Evolutionary conservation across 2,888 invertebrate genomes (phyloP), one percentile per base, ranked within the genome.

Genomic region (Lepidonotus clava): DNA sequence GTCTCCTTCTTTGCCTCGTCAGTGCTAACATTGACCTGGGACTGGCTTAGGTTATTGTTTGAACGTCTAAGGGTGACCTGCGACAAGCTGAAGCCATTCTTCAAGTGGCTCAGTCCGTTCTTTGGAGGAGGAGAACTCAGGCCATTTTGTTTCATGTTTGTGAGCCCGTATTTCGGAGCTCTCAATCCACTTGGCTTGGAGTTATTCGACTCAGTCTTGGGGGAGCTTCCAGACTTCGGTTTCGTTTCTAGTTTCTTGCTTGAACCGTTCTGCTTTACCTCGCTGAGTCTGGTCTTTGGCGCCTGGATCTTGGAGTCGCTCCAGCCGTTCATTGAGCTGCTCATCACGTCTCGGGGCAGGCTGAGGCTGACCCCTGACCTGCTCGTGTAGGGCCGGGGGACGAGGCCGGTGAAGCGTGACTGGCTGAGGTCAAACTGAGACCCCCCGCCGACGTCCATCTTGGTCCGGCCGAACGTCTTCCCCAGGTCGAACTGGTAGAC

Each of bases 401-500:
- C 71, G 8, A 71, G 21, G 1, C 71, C 71, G 2, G 71, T 71
- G 71, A 71, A 71, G 1, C 71, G 71, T 36, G 71, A 8, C 71
- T 71, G 34, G 8, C 6, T n/a, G 38, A 38, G 71, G 36, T 71
- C 71, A 71, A 34, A 71, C 71, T 32, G 36, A 1, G 71, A 71
- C 5, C 71, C 71, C 0, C 71, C 71, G 71, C 38, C 71, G n/a
- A 71, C 34, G 36, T 38, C 36, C 46, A 71, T 24, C 71, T 71
- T 71, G 71, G 71, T 18, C 8, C 38, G 34, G 36, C 8, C n/a
- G 71, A 36, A 71, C 11, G 71, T 6, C 38, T 71, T 71, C 36
- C 36, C 36, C 34, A 71, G 34, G 38, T 71, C 71, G 36, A 71
- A 71, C 38, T 71, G 71, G 71, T 71, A 71, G 18, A 71, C 38